phyloP scores from a whole-genome alignment of 30 jellyfish, hydroid and myxozoan genomes.

The Catostylus mosaicus region DNA sequence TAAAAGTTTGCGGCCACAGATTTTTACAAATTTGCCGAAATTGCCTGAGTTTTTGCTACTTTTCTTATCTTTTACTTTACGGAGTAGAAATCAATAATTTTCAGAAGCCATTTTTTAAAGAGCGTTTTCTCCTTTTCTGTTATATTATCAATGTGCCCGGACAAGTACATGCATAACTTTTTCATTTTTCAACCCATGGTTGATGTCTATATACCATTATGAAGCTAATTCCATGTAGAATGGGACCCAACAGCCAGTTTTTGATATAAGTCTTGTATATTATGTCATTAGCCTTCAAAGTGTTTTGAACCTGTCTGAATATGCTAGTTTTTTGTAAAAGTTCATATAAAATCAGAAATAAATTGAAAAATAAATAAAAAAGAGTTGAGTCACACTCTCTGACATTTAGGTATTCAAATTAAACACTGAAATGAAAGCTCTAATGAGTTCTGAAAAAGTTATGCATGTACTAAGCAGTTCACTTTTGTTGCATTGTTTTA shows the following conservation, averaged over 20 bases:
- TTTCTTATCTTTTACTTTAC: not conserved
- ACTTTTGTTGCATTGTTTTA: not conserved
- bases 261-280: not conserved
- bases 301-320: not conserved
- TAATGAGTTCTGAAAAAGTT: not conserved
- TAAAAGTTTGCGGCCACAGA: too few species aligned
- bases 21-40: too few species aligned
- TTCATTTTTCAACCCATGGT: not conserved
- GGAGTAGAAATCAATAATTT: not conserved
- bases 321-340: not conserved
- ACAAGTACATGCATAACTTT: not conserved
- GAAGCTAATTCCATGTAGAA: not conserved
- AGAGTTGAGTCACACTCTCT: not conserved
- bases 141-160: not conserved
- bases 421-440: not conserved
- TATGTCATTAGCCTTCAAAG: not conserved
- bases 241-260: not conserved
- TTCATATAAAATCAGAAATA: not conserved
- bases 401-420: not conserved
- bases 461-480: not conserved
- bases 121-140: not conserved
- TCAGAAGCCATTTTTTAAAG: not conserved
- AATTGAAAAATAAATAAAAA: too few species aligned
- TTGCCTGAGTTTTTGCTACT: too few species aligned
- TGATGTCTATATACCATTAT: not conserved